Evolutionary conservation across 2,797 vertebrate species (phyloP).

Genomic region (Lepus townsendii): DNA sequence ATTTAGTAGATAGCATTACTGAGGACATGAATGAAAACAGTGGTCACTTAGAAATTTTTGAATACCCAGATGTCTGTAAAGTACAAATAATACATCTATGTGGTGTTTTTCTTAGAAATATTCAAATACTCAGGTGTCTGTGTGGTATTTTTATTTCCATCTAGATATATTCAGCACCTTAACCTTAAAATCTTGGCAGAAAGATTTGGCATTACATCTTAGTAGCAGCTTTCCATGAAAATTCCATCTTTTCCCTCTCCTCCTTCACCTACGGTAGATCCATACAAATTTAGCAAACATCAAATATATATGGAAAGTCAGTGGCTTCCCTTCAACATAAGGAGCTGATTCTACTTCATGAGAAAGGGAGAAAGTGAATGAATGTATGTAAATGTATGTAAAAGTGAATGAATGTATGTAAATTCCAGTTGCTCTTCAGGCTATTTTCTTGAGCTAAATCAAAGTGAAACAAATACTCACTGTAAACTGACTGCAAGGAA

Average conservation of each 20-base stretch:
- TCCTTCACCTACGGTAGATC: background rate
- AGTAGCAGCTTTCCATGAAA: background rate
- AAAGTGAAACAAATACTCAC: background rate
- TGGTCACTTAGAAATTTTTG: background rate
- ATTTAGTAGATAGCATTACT: background rate
- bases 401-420: too few species aligned
- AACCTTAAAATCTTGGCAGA: slow-evolving; percentile 31
- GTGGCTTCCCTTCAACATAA: background rate
- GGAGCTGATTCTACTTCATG: background rate
- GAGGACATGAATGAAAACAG: background rate
- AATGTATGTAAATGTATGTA: too few species aligned
- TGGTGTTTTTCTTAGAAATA: background rate
- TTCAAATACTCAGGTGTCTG: background rate
- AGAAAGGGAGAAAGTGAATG: background rate
- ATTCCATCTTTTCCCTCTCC: background rate
- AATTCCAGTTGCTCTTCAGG: background rate
- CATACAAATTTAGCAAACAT: background rate
- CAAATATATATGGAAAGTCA: background rate
- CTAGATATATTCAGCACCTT: background rate
- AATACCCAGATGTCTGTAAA: background rate
- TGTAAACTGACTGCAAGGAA: background rate
- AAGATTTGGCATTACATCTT: background rate
- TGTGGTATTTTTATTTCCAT: background rate
- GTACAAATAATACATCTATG: background rate
- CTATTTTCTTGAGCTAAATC: background rate